These are phyloP conservation scores for Chaetodon trifasciatus DNA, from an alignment of 2,797 vertebrate genomes.

Conservation along the genomic window DNA sequence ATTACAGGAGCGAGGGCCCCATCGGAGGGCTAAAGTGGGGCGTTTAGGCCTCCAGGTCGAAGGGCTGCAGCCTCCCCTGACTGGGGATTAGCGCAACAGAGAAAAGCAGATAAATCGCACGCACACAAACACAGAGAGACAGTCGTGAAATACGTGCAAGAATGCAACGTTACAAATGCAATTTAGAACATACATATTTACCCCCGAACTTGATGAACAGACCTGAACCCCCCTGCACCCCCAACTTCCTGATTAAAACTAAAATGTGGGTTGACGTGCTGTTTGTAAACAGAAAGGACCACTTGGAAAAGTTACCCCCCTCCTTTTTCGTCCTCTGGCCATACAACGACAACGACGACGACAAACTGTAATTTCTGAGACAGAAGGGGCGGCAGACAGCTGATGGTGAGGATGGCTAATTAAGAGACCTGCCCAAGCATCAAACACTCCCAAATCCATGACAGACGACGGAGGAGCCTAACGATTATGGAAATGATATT, in stretches of 20 bases:
- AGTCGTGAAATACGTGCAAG: slow-evolving; percentile 1
- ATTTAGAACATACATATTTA: slow-evolving; percentile 17
- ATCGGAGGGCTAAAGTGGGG: slow-evolving; percentile 49
- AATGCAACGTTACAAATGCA: slow-evolving; percentile 10
- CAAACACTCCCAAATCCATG: slow-evolving; percentile 82
- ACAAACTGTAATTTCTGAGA: slow-evolving; percentile 79
- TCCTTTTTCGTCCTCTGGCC: slow-evolving; percentile 65
- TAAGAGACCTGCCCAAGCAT: slow-evolving; percentile 86
- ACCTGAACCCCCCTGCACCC: slow-evolving; percentile 9
- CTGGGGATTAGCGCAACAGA: slow-evolving; percentile 29
- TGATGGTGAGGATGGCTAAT: slow-evolving; percentile 84
- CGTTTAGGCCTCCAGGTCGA: slow-evolving; percentile 63
- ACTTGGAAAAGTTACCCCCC: slow-evolving; percentile 54
- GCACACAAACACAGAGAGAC: slow-evolving; percentile 23
- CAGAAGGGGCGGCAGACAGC: slow-evolving; percentile 79
- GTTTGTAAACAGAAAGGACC: slow-evolving; percentile 64
- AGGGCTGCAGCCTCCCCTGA: slow-evolving; percentile 47
- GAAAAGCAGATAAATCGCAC: slow-evolving; percentile 31
- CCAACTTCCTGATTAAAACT: slow-evolving; percentile 52
- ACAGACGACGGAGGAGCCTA: slow-evolving; percentile 81
- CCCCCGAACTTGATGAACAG: slow-evolving; percentile 58
- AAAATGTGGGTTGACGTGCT: slow-evolving; percentile 47
- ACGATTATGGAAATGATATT: slow-evolving; percentile 88
- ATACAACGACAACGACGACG: slow-evolving; percentile 46
- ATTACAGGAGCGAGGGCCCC: slow-evolving; percentile 61